Base-by-base conservation (phyloP, 2,888 invertebrate genomes). In the Minunthozetes semirufus region DNA sequence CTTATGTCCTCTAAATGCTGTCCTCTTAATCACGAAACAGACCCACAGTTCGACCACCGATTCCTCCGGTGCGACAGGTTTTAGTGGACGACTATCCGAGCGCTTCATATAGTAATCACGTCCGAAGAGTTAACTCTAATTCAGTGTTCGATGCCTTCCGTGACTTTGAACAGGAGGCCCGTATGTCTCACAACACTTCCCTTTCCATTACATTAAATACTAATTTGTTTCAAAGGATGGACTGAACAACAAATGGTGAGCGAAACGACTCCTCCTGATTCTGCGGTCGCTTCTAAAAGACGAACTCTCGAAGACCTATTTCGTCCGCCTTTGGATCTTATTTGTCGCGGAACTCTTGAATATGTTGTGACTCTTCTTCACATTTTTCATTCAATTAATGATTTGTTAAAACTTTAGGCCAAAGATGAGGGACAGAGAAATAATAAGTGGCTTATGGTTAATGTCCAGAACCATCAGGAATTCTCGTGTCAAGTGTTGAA, bases 401-500 rank as follows among this genome's bases (percentile, higher is more conserved):
- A n/a, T 71, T 27, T 61, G 17, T 61, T 63, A 38, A 59, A 53
- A 61, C 78, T 77, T 75, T 79, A 87, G 83, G 86, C 87, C 0
- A 84, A 88, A 29, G 87, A 87, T 73, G 83, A 83, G 68, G 85
- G 89, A 75, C 84, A 86, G 78, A 80, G 82, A 4, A 82, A 84
- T 19, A 87, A 87, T 79, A 86, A 86, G 75, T 90, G 90, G 90
- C 81, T 90, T 29, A 83, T 90, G 79, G 88, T 89, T 0, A 90
- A 90, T 81, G 85, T 90, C 11, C 89, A 90, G 81, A 87, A 89
- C 81, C 86, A 87, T 29, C 85, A 86, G 79, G 88, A 88, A 81
- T 90, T 90, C 81, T 83, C 87, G 27, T 89, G 89, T 78, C 89
- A 89, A 82, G 85, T 87, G 13, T 83, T 90, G 68, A 89, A 89